Evolutionary conservation across 2,888 invertebrate genomes (phyloP).

Genomic region (Raillietiella orientalis): DNA sequence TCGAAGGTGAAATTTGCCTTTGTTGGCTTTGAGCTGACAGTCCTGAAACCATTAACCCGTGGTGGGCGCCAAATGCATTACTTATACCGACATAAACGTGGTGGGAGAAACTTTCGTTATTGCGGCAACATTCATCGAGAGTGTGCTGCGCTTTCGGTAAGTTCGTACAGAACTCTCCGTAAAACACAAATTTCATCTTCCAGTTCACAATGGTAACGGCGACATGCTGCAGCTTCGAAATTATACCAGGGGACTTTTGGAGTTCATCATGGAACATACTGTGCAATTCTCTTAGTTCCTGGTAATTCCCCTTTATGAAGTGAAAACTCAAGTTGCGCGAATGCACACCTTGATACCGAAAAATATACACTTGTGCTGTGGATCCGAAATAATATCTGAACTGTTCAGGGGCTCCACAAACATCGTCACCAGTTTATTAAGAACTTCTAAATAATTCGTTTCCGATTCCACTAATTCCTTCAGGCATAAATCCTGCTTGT

Average conservation of each 20-base stretch:
- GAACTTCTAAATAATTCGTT: slow-evolving; percentile 75
- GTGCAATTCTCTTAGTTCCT: slow-evolving; percentile 53
- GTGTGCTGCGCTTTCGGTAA: slow-evolving; percentile 57
- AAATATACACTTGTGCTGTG: slow-evolving; percentile 49
- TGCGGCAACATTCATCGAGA: slow-evolving; percentile 37
- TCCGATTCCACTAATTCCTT: slow-evolving; percentile 81
- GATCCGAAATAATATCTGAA: slow-evolving; percentile 25
- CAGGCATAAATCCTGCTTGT: slow-evolving; percentile 52
- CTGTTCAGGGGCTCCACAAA: slow-evolving; percentile 39
- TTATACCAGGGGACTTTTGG: slow-evolving; percentile 14
- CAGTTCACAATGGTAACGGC: slow-evolving; percentile 64
- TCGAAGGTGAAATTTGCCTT: slow-evolving; percentile 69
- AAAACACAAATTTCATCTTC: slow-evolving; percentile 63
- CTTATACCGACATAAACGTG: slow-evolving; percentile 11
- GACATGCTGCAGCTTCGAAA: slow-evolving; percentile 21
- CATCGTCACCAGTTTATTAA: slow-evolving; percentile 43
- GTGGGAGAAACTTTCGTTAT: slow-evolving; percentile 26
- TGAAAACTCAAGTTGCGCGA: not conserved
- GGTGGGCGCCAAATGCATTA: no score
- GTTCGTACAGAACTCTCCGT: slow-evolving; percentile 86
- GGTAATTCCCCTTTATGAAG: slow-evolving; percentile 32
- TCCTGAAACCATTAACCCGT: not conserved
- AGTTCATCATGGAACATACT: slow-evolving; percentile 42
- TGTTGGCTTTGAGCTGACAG: slow-evolving; percentile 34
- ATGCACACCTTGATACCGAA: slow-evolving; percentile 50